Evolutionary conservation across 2,113 vertebrate species (phyloP).

Genomic region (Proterorhinus semilunaris): DNA sequence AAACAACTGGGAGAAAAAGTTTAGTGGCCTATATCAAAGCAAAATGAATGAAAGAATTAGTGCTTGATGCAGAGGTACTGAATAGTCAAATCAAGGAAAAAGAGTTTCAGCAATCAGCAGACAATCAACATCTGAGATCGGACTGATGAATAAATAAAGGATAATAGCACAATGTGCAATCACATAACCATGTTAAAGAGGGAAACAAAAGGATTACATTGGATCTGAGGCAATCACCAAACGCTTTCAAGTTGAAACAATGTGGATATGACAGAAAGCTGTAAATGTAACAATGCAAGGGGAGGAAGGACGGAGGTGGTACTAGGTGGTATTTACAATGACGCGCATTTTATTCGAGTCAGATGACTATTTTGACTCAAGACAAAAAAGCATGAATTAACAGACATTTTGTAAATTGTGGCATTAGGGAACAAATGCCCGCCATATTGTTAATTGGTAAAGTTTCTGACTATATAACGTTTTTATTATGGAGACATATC

Average conservation of each 20-base stretch:
- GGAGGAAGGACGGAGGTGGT: neutral
- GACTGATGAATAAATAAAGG: conserved; percentile 5
- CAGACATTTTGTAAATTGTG: too few relatives aligned
- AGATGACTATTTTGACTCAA: too few relatives aligned
- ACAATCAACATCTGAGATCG: conserved; percentile 4
- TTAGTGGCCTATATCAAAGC: neutral
- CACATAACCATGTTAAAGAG: conserved; percentile 9
- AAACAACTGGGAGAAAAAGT: neutral
- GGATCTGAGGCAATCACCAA: conserved; percentile 2
- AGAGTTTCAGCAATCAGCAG: conserved; percentile 11
- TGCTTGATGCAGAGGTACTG: neutral
- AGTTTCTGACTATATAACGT: too few relatives aligned
- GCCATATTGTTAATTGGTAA: too few relatives aligned
- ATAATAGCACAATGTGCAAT: conserved; percentile 13
- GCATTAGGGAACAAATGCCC: too few relatives aligned
- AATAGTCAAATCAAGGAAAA: conserved; percentile 12
- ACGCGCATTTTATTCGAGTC: too few relatives aligned
- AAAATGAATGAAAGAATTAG: neutral
- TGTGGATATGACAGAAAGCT: too few relatives aligned
- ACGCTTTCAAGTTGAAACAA: neutral
- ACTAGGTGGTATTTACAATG: too few relatives aligned
- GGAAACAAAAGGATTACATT: neutral
- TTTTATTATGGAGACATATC: too few relatives aligned
- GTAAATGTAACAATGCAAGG: neutral
- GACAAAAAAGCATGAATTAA: too few relatives aligned